Percentiles rank a stretch among this genome's conserved stretches.
Conservation (phyloP, 2,888 invertebrate genomes). For the Laspeyria flexula region DNA sequence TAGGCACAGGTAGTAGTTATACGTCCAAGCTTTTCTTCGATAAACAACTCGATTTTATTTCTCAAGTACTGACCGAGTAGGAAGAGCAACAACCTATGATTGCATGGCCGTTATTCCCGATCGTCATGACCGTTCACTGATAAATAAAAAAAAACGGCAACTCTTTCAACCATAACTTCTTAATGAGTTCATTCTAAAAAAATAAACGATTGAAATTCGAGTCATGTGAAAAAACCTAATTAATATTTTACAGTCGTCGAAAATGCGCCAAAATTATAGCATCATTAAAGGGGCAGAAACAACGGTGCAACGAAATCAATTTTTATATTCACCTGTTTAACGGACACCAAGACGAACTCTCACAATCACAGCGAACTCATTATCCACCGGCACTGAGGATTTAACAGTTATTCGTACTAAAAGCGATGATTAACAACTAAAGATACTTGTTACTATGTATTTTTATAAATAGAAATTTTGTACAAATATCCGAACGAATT, state of each 20-base stretch:
- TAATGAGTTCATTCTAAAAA: conserved; percentile 36
- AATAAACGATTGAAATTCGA: conserved; percentile 25
- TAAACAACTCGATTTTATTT: conserved; percentile 65
- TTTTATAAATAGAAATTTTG: conserved; percentile 26
- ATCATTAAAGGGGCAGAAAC: conserved; percentile 49
- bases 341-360: conserved; percentile 70
- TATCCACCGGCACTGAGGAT: conserved; percentile 76
- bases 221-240: conserved; percentile 41
- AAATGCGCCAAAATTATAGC: conserved; percentile 43
- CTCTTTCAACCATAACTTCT: conserved; percentile 47
- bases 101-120: conserved; percentile 84
- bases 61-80: conserved; percentile 65
- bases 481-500: conserved; percentile 34
- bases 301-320: conserved; percentile 62
- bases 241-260: conserved; percentile 43
- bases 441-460: conserved; percentile 29
- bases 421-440: conserved; percentile 63
- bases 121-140: conserved; percentile 72
- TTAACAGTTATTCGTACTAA: conserved; percentile 79
- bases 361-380: conserved; percentile 82
- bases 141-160: conserved; percentile 59
- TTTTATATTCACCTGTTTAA: conserved; percentile 81
- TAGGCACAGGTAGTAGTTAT: conserved; percentile 30
- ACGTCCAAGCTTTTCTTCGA: conserved; percentile 58
- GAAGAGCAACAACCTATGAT: conserved; percentile 86